A percentile compares a stretch with the other conserved stretches of the same genome.
phyloP scores from a whole-genome alignment of 2,113 vertebrate genomes.

The Mirza zaza region DNA sequence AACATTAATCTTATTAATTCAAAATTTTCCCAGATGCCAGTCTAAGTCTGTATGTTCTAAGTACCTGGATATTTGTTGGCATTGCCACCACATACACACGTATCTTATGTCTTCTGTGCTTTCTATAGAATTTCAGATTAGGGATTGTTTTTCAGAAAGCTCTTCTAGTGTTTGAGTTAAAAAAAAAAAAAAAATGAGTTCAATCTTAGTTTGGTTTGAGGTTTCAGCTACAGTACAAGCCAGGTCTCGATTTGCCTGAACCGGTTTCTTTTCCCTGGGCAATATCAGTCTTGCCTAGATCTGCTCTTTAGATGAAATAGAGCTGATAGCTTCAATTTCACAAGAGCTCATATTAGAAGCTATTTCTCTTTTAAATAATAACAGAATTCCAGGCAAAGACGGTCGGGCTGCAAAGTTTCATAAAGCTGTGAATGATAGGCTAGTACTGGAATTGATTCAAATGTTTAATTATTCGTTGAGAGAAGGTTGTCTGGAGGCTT shows the following conservation, averaged over 20 bases:
- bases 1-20: not conserved
- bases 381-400: slow-evolving; percentile 59
- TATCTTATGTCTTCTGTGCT: not conserved
- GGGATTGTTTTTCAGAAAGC: slow-evolving; percentile 40
- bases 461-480: slow-evolving; percentile 84
- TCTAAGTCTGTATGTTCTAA: not conserved
- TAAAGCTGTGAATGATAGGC: slow-evolving; percentile 80
- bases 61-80: not conserved
- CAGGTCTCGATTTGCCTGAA: slow-evolving; percentile 38
- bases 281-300: slow-evolving; percentile 36
- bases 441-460: slow-evolving; percentile 76
- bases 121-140: not conserved
- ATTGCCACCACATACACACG: not conserved
- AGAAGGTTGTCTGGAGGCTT: slow-evolving; percentile 77
- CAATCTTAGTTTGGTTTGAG: slow-evolving; percentile 44
- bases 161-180: not conserved
- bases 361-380: slow-evolving; percentile 74
- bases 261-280: slow-evolving; percentile 7
- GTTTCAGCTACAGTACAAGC: slow-evolving; percentile 2
- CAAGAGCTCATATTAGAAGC: slow-evolving; percentile 54
- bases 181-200: slow-evolving; percentile 61
- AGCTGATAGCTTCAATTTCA: slow-evolving; percentile 65
- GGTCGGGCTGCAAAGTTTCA: slow-evolving; percentile 64
- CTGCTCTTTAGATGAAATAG: slow-evolving; percentile 46
- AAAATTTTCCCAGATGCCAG: not conserved